Evolutionary conservation across 2,797 vertebrate species (phyloP).

Genomic region (Sus cebifrons): DNA sequence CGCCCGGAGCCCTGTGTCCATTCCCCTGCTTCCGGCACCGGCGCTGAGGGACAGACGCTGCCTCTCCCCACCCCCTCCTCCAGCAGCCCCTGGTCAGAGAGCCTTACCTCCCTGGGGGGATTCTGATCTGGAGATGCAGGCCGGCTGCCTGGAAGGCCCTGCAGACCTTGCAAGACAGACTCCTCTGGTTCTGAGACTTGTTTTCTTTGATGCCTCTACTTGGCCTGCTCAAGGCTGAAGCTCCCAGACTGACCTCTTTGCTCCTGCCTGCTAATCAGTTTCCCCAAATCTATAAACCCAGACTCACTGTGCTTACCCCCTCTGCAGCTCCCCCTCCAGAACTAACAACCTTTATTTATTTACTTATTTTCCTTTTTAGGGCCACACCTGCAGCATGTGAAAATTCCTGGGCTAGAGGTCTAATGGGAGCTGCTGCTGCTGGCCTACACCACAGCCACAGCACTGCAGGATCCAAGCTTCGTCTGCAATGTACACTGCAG

Average conservation of each 20-base stretch:
- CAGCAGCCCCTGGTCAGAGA: background rate
- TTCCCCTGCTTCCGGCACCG: background rate
- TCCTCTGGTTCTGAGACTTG: background rate
- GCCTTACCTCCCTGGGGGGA: background rate
- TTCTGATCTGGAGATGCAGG: background rate
- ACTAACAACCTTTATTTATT: background rate
- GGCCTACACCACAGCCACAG: no score
- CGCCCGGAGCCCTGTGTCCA: background rate
- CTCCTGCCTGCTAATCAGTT: background rate
- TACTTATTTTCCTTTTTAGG: no score
- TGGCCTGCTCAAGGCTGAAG: background rate
- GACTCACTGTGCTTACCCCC: background rate
- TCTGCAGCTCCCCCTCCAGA: background rate
- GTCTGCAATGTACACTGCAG: no score
- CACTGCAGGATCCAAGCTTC: no score
- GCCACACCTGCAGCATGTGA: no score
- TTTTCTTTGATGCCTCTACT: background rate
- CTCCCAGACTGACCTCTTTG: background rate
- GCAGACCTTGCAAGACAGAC: fast-evolving
- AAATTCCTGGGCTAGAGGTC: no score
- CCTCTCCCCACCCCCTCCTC: fast-evolving
- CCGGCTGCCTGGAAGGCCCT: fast-evolving
- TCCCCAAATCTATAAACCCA: background rate
- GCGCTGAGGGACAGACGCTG: fast-evolving
- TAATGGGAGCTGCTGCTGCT: no score